A percentile compares a stretch with the other conserved stretches of the same genome.
Evolutionary conservation across 2,113 vertebrate species (phyloP).

Genomic region (Nyctereutes procyonoides): DNA sequence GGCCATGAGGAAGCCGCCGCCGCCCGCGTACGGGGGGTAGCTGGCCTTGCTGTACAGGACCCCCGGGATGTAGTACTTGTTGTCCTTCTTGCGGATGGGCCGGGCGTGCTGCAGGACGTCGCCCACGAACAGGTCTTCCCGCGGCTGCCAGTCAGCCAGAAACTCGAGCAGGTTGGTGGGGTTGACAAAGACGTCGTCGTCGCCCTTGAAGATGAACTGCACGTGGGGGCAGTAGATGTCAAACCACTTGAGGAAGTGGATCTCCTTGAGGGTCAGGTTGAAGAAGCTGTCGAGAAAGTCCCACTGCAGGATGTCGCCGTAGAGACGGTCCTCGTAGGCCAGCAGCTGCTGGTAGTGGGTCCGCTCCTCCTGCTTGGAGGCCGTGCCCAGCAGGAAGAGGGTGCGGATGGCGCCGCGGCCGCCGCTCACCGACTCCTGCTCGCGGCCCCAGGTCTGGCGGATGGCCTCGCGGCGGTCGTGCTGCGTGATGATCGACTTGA

Average conservation of each 20-base stretch:
- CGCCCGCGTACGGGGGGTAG: constrained; percentile 97
- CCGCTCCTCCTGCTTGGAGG: constrained; percentile 91
- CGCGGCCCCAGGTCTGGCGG: constrained; percentile 95
- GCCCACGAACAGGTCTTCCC: constrained; percentile 92
- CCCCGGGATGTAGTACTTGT: constrained; percentile 96
- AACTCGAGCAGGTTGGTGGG: constrained; percentile 95
- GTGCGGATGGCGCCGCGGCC: constrained; percentile 88
- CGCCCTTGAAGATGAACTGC: constrained; percentile 95
- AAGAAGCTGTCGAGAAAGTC: constrained; percentile 98
- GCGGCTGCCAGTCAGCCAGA: constrained; percentile 85
- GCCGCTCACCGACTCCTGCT: constrained; percentile 86
- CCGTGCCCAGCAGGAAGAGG: constrained; percentile 92
- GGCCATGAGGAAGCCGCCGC: constrained; percentile 96
- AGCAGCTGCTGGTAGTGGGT: constrained; percentile 96
- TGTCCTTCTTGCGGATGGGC: constrained; percentile 95
- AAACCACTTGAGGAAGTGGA: constrained; percentile 98
- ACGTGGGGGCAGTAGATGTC: constrained; percentile 91
- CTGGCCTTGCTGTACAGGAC: constrained; percentile 91
- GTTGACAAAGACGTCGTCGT: constrained; percentile 95
- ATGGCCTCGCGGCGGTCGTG: constrained; percentile 96
- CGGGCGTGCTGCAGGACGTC: constrained; percentile 93
- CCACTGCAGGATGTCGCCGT: constrained; percentile 96
- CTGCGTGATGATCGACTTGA: constrained; percentile 96
- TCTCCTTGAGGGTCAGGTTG: constrained; percentile 98
- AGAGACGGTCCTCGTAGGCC: constrained; percentile 95